Base-by-base conservation (phyloP, 2,888 invertebrate genomes). In the Hemithea aestivaria region DNA sequence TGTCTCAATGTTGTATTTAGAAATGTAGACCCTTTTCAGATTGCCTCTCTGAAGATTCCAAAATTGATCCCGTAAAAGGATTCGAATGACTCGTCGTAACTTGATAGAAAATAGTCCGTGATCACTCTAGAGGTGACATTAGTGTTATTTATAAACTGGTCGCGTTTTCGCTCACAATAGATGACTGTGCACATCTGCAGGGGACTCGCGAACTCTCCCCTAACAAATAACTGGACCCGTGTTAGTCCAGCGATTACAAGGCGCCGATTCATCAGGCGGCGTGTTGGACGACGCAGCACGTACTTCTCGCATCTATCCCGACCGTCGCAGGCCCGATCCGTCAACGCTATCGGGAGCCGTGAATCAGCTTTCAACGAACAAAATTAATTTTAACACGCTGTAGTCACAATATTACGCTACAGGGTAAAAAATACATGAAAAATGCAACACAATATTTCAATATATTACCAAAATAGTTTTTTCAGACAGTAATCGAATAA, bases 181-280 rank as follows among this genome's bases (percentile, higher is more conserved):
- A 76, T 77, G 73, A 76, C 63, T 59, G 66, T 72, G 75, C 76
- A 73, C 69, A 74, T 74, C 69, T 70, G 70, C 62, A 64, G 54
- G 51, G 63, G 63, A 57, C 62, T 64, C 61, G 59, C 59, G 62
- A 69, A 71, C 66, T 64, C 60, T 58, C 60, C 53, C 50, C 52
- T 64, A 76, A 77, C 81, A 83, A 80, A 77, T 82, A 71, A 77
- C 71, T 53, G 63, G 68, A 70, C 69, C 71, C 72, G 73, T 80
- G 80, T 80, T 75, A 80, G 77, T 74, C 67, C 68, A 68, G 61
- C 80, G 80, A 84, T 83, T 83, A 82, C 82, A 82, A 80, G 79
- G 66, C 67, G 70, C 57, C 77, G 76, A 83, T 84, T 79, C 77
- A 81, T 84, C 83, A 83, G 67, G 54, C 62, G 50, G 56, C 64